Evolutionary conservation across 2,113 vertebrate genomes (phyloP), one percentile per base, ranked within the genome.

Genomic region (Cercocebus atys): DNA sequence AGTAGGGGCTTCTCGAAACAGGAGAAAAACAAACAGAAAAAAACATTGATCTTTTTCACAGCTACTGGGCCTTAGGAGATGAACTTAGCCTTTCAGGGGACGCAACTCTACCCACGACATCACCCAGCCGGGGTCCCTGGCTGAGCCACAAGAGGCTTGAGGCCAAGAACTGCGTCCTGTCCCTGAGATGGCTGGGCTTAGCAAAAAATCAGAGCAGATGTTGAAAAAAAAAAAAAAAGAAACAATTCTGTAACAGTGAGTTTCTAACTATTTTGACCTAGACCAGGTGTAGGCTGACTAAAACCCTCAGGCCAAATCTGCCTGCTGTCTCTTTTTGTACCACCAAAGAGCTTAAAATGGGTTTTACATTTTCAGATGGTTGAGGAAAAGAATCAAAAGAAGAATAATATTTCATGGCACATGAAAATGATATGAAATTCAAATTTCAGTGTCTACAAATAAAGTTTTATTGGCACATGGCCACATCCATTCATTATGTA

Each of bases 181-280:
- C 97, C 96, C 95, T 83, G 83, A 90, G 55, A 83, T 92, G 30
- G 85, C 96, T 94, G 86, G 70, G 86, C 94, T 72, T 97, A 86
- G 93, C 97, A 98, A 98, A 96, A 98, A 98, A 64, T 40, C 45
- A 66, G 57, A 76, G 27, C 27, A 52, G 66, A 32, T 14, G 35
- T 50, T 50, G 47, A 1, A 0, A 50, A 50, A 50, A 50, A 50
- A 50, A 45, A 45, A 45, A 50, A 50, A 32, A 61, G 59, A 30
- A 43, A 16, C 8, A 43, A 14, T 80, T 50, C 23, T 11, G 8
- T 27, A 76, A 22, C 79, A 45, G 50, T 9, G 43, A 27, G n/a
- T 73, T 64, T 72, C 93, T 57, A 17, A 27, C 20, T 2, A 6
- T 75, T 76, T 38, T n/a, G 73, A 16, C 64, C 55, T 57, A 38